Base-by-base conservation (phyloP, 2,113 vertebrate genomes). In the Cyanoramphus novaezelandiae region DNA sequence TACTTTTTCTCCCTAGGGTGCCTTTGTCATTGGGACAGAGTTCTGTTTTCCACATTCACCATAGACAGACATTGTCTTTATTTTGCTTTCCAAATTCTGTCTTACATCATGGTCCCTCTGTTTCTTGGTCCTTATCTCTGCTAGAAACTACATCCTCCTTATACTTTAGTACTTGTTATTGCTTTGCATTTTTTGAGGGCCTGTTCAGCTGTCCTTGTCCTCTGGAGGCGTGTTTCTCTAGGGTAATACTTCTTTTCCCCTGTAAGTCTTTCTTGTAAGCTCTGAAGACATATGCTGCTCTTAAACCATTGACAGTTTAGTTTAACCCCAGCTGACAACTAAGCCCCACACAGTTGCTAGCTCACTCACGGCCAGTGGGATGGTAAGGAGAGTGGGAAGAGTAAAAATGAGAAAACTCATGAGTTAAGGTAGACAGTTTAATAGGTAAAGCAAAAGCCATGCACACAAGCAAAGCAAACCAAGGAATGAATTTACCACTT, bases 41-140 rank as follows among this genome's bases (percentile, higher is more conserved):
- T 70, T 86, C 15, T 67, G 11, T 76, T 83, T 80, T 77, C 37
- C 25, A 24, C 23, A 6, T 82, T 91, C 15, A 27, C 18, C 21
- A 6, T 0, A 3, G 31, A 6, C 17, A 63, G 41, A 17, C 1
- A 2, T 17, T 47, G 49, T 17, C 25, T 75, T n/a, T 69, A 14
- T 44, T 86, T 72, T 52, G 35, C 24, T 53, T 82, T 80, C 10
- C 23, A 3, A 59, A 8, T 39, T 43, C 41, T 31, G 1, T 33
- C 53, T 55, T 60, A 13, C 29, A 28, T 12, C 19, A 13, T 2
- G 33, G 50, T 50, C 27, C 3, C 15, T 80, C 20, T 44, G 24
- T 63, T 72, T 59, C 37, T 46, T 67, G 24, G 6, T 44, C 15
- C 35, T 90, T 62, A 17, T 25, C 16, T 77, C 12, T 82, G 71